Evolutionary conservation across 30 jellyfish, hydroid and myxozoan genomes (phyloP).

Genomic region (Aurelia sp.): DNA sequence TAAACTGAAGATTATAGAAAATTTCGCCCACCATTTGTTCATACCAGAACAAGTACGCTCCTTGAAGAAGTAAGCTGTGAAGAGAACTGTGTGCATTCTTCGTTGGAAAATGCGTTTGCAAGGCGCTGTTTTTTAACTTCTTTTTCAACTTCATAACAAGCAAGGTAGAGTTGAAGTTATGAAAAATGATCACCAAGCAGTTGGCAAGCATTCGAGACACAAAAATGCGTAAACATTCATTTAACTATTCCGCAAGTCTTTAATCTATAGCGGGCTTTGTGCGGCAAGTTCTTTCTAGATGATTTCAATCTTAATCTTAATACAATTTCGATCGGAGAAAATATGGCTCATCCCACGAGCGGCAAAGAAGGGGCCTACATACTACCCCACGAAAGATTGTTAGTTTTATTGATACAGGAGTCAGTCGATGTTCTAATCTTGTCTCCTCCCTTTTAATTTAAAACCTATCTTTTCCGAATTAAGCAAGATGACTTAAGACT

Average conservation of each 20-base stretch:
- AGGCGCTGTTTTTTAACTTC: too few relatives aligned
- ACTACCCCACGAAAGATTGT: too few relatives aligned
- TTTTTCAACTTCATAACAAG: too few relatives aligned
- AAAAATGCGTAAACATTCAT: slow-evolving; percentile 16
- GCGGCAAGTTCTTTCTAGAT: slow-evolving; percentile 21
- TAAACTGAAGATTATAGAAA: too few relatives aligned
- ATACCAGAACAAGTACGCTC: too few relatives aligned
- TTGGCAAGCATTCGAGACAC: slow-evolving; percentile 11
- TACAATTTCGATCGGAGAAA: slow-evolving; percentile 27
- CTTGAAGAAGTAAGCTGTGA: too few relatives aligned
- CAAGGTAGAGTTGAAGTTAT: background rate
- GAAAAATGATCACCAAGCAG: background rate
- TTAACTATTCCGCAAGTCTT: slow-evolving; percentile 32
- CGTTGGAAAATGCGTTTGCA: too few relatives aligned
- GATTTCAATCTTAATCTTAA: slow-evolving; percentile 24
- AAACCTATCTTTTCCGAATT: slow-evolving; percentile 15
- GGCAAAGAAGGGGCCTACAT: slow-evolving; percentile 20
- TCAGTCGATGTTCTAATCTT: background rate
- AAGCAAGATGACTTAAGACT: slow-evolving; percentile 2
- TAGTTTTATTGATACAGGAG: too few relatives aligned
- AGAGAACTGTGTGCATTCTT: too few relatives aligned
- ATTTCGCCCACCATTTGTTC: too few relatives aligned
- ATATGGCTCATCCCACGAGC: background rate
- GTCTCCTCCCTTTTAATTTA: slow-evolving; percentile 41
- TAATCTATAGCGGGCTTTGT: slow-evolving; percentile 48